These are phyloP conservation scores for Clarias gariepinus DNA, from an alignment of 2,113 vertebrate species.

Conservation along the genomic window DNA sequence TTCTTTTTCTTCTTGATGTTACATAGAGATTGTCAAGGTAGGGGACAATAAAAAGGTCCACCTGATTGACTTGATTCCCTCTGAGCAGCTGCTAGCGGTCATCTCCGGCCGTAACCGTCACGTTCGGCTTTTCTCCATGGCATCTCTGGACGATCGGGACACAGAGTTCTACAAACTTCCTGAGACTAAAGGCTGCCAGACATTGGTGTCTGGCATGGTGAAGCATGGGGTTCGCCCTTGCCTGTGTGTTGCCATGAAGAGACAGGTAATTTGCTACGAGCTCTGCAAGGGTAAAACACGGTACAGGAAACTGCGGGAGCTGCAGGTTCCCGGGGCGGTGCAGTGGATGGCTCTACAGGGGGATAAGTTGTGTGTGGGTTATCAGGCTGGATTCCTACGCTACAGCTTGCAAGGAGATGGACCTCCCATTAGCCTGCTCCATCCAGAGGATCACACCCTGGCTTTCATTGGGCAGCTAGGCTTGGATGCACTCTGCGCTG, in stretches of 20 bases:
- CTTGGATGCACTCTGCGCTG: constrained; percentile 89
- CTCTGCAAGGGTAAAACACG: constrained; percentile 86
- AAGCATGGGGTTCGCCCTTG: constrained; percentile 85
- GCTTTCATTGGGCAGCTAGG: constrained; percentile 89
- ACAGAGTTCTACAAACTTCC: constrained; percentile 88
- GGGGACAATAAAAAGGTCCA: constrained; percentile 97
- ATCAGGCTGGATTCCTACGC: constrained; percentile 67
- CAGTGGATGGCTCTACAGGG: constrained; percentile 97
- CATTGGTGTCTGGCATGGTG: constrained; percentile 82
- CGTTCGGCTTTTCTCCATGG: constrained; percentile 87
- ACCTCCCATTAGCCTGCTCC: constrained; percentile 81
- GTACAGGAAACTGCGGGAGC: constrained; percentile 89
- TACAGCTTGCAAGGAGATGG: constrained; percentile 81
- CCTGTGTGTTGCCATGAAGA: constrained; percentile 95
- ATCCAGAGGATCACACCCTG: constrained; percentile 91
- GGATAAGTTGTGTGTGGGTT: constrained; percentile 91
- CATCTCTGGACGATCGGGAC: constrained; percentile 90
- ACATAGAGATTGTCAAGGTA: constrained; percentile 91
- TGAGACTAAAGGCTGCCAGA: constrained; percentile 94
- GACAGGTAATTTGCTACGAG: constrained; percentile 93
- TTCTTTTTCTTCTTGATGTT: background rate
- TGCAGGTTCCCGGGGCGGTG: constrained; percentile 84
- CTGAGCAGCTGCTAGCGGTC: constrained; percentile 91
- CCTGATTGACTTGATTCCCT: constrained; percentile 89
- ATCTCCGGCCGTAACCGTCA: constrained; percentile 97